Percentiles rank a stretch among this genome's conserved stretches.
Conservation (phyloP, 2,888 invertebrate species). For the Steinernema hermaphroditum region DNA sequence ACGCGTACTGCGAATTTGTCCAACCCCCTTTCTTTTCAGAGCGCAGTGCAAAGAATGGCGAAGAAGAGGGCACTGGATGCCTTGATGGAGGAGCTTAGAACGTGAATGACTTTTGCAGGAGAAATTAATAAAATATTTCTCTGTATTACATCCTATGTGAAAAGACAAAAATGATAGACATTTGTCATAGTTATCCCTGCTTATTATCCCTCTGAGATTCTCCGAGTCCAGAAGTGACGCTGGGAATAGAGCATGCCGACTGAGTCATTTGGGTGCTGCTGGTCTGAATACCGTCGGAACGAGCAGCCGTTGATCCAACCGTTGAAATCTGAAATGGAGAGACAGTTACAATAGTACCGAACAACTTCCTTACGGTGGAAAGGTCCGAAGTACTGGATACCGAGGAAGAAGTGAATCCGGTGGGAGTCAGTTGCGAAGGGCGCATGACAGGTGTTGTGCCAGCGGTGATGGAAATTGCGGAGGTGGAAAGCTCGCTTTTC, state of each 20-base stretch:
- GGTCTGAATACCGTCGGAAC: background rate
- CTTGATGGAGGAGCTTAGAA: too few relatives aligned
- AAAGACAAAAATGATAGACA: too few relatives aligned
- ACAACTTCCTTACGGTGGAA: background rate
- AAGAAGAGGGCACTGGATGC: too few relatives aligned
- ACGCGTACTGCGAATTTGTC: too few relatives aligned
- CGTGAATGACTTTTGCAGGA: too few relatives aligned
- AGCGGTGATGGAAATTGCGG: background rate
- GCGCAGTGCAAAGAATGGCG: too few relatives aligned
- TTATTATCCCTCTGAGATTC: too few relatives aligned
- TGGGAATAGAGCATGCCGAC: background rate
- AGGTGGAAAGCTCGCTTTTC: background rate
- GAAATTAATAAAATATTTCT: too few relatives aligned
- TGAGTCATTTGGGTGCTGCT: background rate
- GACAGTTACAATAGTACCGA: background rate
- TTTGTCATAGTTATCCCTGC: too few relatives aligned
- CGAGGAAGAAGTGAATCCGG: conserved; percentile 35
- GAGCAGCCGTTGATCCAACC: too few relatives aligned
- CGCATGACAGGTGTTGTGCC: background rate
- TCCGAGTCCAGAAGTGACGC: background rate
- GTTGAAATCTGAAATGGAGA: background rate
- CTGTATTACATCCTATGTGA: too few relatives aligned
- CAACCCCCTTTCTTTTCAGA: too few relatives aligned
- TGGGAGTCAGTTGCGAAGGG: conserved; percentile 24
- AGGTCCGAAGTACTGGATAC: conserved; percentile 30